Percentiles rank a stretch among this genome's conserved stretches.
These are phyloP conservation scores for Labrus mixtus DNA, from an alignment of 2,113 vertebrate genomes.

Conservation along the genomic window DNA sequence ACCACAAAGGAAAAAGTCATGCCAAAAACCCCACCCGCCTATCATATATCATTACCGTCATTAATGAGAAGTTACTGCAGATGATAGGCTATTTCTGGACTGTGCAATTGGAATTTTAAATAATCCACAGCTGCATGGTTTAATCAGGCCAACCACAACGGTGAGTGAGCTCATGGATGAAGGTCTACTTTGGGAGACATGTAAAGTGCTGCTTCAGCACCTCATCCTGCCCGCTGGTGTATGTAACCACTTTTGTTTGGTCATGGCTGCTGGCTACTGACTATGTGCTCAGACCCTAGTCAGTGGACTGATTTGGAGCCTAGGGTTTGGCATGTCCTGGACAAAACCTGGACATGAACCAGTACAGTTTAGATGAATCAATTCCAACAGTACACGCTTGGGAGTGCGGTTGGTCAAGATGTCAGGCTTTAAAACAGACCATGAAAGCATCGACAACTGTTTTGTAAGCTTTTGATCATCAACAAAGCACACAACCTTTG, in stretches of 20 bases:
- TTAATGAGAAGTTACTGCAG: constrained; percentile 55
- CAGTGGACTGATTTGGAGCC: constrained; percentile 51
- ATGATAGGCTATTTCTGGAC: constrained; percentile 49
- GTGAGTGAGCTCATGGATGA: constrained; percentile 63
- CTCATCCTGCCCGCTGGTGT: constrained; percentile 21
- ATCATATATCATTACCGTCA: constrained; percentile 55
- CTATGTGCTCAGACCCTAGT: constrained; percentile 9
- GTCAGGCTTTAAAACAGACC: not conserved
- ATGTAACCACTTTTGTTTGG: constrained; percentile 61
- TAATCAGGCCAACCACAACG: constrained; percentile 59
- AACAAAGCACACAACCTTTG: not conserved
- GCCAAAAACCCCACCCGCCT: constrained; percentile 45
- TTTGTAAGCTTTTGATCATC: not conserved
- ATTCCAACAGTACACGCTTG: constrained; percentile 9
- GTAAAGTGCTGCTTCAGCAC: constrained; percentile 68
- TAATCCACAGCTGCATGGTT: constrained; percentile 54
- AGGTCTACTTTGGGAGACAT: constrained; percentile 67
- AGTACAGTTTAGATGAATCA: constrained; percentile 12
- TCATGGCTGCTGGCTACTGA: constrained; percentile 47
- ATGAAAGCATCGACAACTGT: too few species aligned
- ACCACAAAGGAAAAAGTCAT: not conserved
- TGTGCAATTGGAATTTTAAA: constrained; percentile 38
- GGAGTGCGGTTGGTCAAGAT: constrained; percentile 28
- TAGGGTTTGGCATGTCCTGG: constrained; percentile 45
- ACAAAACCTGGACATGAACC: constrained; percentile 14